phyloP scores from a whole-genome alignment of 2,113 vertebrate genomes.

The Hyperopisus bebe region DNA sequence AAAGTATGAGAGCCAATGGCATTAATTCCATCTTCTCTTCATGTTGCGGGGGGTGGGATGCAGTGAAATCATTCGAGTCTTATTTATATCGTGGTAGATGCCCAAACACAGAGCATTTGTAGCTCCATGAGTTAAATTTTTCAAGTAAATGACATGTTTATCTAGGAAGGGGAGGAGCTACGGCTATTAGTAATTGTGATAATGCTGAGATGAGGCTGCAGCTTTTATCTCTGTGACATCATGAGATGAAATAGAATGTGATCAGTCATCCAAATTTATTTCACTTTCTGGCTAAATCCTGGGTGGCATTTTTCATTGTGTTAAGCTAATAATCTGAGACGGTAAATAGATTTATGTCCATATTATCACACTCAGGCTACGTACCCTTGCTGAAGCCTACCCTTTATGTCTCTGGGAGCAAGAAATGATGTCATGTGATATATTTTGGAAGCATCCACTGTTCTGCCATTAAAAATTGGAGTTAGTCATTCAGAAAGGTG shows the following conservation, averaged over 20 bases:
- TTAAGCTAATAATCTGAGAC: not conserved
- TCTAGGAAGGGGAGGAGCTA: not conserved
- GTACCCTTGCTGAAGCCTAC: not conserved
- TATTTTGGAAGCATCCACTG: not conserved
- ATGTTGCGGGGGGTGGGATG: not conserved
- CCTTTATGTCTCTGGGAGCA: not conserved
- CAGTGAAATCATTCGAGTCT: not conserved
- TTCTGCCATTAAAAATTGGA: not conserved
- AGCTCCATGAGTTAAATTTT: not conserved
- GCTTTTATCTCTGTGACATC: not conserved
- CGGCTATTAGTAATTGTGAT: not conserved
- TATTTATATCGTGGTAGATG: not conserved
- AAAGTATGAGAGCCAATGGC: constrained; percentile 64
- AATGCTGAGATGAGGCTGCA: not conserved
- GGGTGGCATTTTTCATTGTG: not conserved
- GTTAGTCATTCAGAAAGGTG: not conserved
- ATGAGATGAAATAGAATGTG: too few species aligned
- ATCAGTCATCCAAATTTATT: too few species aligned
- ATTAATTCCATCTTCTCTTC: not conserved
- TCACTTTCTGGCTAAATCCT: not conserved
- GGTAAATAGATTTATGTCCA: not conserved
- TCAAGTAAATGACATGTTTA: not conserved
- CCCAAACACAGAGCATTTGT: not conserved
- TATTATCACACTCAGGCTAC: not conserved
- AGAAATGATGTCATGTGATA: not conserved